Percentiles rank a stretch among this genome's conserved stretches.
phyloP scores from a whole-genome alignment of 37 sponge, comb jelly and placozoan genomes.

The Agelas oroides region DNA sequence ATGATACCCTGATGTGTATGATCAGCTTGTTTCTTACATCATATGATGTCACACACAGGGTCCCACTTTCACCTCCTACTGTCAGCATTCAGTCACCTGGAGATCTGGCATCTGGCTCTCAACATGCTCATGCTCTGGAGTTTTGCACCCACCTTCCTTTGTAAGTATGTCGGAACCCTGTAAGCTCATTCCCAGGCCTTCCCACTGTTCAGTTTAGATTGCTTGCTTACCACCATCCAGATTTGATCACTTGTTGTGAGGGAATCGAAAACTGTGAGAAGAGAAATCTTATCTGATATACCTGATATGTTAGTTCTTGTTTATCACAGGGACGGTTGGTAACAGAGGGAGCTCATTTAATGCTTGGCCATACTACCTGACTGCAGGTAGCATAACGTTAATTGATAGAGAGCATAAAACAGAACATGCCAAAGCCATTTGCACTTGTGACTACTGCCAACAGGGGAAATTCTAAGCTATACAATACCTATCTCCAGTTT shows the following conservation, averaged over 20 bases:
- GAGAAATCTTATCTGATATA: too few relatives aligned
- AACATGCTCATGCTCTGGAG: slow-evolving; percentile 82
- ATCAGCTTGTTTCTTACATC: too few relatives aligned
- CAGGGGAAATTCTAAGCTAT: too few relatives aligned
- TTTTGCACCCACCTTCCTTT: slow-evolving; percentile 48
- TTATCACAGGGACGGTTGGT: background rate
- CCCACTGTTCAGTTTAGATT: background rate
- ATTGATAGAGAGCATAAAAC: background rate
- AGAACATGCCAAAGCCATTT: background rate
- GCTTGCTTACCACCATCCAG: background rate
- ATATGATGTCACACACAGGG: slow-evolving; percentile 5
- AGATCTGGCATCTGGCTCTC: slow-evolving; percentile 63
- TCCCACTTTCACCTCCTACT: slow-evolving; percentile 43
- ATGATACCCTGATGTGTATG: too few relatives aligned
- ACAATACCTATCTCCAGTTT: too few relatives aligned
- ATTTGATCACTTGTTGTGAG: too few relatives aligned
- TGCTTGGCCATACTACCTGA: slow-evolving; percentile 20
- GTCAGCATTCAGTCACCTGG: slow-evolving; percentile 70
- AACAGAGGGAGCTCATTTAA: background rate
- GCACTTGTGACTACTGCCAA: too few relatives aligned
- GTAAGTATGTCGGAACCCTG: background rate
- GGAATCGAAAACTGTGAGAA: too few relatives aligned
- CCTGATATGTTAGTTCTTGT: too few relatives aligned
- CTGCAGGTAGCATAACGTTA: background rate
- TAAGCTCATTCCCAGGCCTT: background rate